A percentile compares a stretch with the other conserved stretches of the same genome.
These are phyloP conservation scores for Phrynocephalus versicolor DNA, from an alignment of 2,113 vertebrate species.

Conservation along the genomic window DNA sequence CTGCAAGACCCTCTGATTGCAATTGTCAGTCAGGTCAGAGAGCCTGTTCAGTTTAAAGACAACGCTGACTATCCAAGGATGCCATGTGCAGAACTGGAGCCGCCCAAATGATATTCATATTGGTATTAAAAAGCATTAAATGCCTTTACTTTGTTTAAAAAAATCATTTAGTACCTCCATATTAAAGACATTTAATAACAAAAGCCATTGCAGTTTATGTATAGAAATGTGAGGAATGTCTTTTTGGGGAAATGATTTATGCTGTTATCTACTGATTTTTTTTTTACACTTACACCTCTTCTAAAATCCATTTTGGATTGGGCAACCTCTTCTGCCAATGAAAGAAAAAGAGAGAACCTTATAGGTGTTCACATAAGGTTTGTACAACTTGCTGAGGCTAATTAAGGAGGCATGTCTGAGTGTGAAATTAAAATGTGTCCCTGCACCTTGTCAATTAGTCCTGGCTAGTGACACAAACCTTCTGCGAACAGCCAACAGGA, in stretches of 20 bases:
- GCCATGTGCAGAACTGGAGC: slow-evolving; percentile 29
- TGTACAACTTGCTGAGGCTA: too few species aligned
- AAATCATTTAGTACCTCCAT: slow-evolving; percentile 34
- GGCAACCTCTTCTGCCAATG: background rate
- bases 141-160: slow-evolving; percentile 25
- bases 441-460: too few species aligned
- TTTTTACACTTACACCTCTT: background rate
- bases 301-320: background rate
- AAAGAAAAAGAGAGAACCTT: background rate
- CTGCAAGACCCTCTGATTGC: background rate
- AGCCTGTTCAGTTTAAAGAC: slow-evolving; percentile 34
- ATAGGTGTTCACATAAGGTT: too few species aligned
- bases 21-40: slow-evolving; percentile 38
- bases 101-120: background rate
- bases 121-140: slow-evolving; percentile 39
- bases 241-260: background rate
- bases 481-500: background rate
- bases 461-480: too few species aligned
- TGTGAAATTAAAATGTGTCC: too few species aligned
- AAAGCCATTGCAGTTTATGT: background rate
- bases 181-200: background rate
- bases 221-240: background rate
- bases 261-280: background rate
- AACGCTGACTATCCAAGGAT: slow-evolving; percentile 22
- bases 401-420: too few species aligned